phyloP scores from a whole-genome alignment of 1,140 invertebrate genomes.

The Semibalanus balanoides region DNA sequence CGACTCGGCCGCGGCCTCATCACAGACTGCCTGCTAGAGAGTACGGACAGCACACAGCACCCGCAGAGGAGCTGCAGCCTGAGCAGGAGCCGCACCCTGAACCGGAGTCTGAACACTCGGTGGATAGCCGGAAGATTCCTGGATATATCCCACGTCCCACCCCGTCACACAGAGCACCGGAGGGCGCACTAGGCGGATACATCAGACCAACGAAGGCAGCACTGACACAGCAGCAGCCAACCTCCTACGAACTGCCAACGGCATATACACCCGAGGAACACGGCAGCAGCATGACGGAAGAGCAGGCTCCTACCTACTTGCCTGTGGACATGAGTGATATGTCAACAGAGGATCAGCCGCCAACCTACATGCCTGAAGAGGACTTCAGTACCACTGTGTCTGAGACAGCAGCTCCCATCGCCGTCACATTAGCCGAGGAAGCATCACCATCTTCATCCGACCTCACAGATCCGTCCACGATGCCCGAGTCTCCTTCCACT shows the following conservation, averaged over 20 bases:
- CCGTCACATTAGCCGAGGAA: background rate
- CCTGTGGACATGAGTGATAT: too few relatives aligned
- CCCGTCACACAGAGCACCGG: too few relatives aligned
- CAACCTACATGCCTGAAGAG: too few relatives aligned
- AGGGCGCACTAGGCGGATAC: background rate
- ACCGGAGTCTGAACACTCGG: background rate
- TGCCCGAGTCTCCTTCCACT: background rate
- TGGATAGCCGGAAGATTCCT: too few relatives aligned
- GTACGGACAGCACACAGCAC: background rate
- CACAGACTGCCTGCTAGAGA: background rate
- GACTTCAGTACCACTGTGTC: too few relatives aligned
- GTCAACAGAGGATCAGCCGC: too few relatives aligned
- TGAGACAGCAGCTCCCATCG: background rate
- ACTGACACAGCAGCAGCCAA: background rate
- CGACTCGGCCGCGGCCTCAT: background rate
- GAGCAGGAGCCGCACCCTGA: background rate
- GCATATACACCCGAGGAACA: too few relatives aligned
- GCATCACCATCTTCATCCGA: too few relatives aligned
- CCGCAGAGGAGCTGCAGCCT: background rate
- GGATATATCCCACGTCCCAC: too few relatives aligned
- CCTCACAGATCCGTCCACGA: too few relatives aligned
- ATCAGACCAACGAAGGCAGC: background rate
- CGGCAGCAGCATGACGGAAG: too few relatives aligned
- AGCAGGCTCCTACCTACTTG: too few relatives aligned
- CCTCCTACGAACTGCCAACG: background rate